Evolutionary conservation across 2,888 invertebrate genomes (phyloP), one percentile per base, ranked within the genome.

Genomic region (Monopis laevigella): DNA sequence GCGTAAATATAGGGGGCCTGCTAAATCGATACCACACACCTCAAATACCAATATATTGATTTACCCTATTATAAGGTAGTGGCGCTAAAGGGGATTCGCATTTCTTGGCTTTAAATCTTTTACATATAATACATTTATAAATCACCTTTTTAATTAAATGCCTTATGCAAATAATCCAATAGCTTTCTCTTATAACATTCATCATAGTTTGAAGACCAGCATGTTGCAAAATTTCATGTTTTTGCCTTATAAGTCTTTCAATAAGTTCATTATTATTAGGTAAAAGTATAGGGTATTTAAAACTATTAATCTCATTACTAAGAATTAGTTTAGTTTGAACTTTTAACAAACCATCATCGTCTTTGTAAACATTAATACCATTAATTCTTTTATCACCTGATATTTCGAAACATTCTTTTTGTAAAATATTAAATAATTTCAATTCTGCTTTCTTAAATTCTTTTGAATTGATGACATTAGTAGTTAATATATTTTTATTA

Each of bases 271-370:
- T 28, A 28, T 11, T 28, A 11, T 28, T 11, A n/a, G 28, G 28
- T 32, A 32, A 32, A 7, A 32, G 16, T 32, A 32, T 32, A 4
- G 32, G 32, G 16, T 16, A 32, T 32, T 32, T 32, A 11, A 32
- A 32, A 32, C 6, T 16, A 14, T 32, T n/a, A 32, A 6, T 13
- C 14, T 32, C 32, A 14, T 32, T 16, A 16, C 32, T 14, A 13
- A 32, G 16, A 14, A 32, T 14, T 13, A 32, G 16, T 32, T 16
- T 32, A 6, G 32, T 32, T 14, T 16, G 32, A 7, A 32, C 32
- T 32, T 16, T 32, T 5, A 32, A 14, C n/a, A 32, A 32, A 16
- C 32, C 32, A 7, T 32, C 16, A 14, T n/a, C n/a, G n/a, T n/a
- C n/a, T n/a, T n/a, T n/a, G n/a, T n/a, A n/a, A n/a, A n/a, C n/a